phyloP scores from a whole-genome alignment of 2,797 vertebrate genomes.

The Anabas testudineus region DNA sequence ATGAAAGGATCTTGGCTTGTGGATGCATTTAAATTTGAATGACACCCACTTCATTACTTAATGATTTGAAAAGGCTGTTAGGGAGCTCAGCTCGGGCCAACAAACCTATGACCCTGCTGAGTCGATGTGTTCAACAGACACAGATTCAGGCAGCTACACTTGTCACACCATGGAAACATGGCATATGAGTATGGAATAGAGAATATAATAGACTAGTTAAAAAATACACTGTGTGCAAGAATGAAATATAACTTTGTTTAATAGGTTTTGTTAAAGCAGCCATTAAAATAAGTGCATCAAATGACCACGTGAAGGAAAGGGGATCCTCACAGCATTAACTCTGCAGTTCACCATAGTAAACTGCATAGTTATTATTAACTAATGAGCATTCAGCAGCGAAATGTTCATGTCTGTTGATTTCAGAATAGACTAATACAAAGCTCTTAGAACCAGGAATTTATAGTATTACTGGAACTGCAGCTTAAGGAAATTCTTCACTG shows the following conservation, averaged over 20 bases:
- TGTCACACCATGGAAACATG: conserved; percentile 52
- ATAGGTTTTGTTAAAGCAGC: no score
- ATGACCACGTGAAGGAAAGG: no score
- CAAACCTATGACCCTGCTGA: conserved; percentile 76
- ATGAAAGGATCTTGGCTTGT: conserved; percentile 79
- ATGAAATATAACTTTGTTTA: no score
- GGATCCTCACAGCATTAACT: no score
- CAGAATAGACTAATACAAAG: conserved; percentile 1
- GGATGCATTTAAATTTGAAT: conserved; percentile 83
- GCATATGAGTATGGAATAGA: conserved; percentile 18
- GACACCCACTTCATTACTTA: conserved; percentile 82
- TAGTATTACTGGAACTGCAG: conserved; percentile 46
- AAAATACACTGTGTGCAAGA: conserved; percentile 9
- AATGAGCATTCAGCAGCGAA: background rate
- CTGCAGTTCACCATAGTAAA: no score
- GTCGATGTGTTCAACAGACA: conserved; percentile 79
- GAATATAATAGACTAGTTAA: conserved; percentile 8
- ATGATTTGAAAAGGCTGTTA: conserved; percentile 84
- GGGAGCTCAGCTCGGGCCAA: conserved; percentile 74
- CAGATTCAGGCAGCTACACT: conserved; percentile 47
- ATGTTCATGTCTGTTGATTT: background rate
- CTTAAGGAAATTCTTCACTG: conserved; percentile 43
- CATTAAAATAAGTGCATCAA: no score
- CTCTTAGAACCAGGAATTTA: conserved; percentile 19
- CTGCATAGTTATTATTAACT: no score